Evolutionary conservation across 1,140 invertebrate genomes (phyloP), one percentile per base, ranked within the genome.

Genomic region (Dysdera silvatica): DNA sequence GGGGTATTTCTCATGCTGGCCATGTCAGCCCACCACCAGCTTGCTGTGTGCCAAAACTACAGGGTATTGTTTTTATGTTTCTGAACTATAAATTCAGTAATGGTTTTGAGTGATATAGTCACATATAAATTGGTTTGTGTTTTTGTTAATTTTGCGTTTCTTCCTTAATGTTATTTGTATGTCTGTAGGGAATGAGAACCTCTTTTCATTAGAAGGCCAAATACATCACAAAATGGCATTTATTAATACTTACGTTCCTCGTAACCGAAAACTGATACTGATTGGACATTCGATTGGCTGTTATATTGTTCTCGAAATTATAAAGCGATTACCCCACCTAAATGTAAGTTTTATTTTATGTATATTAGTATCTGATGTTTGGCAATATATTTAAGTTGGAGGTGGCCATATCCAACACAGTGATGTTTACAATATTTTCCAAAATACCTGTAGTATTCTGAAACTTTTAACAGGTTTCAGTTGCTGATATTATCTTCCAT

Each of bases 251-350:
- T 84, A 84, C 70, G 77, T 90, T 55, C 87, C 88, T 5, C 67
- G 77, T 35, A 77, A 85, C 74, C 79, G 82, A 0, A 82, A 80
- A 69, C 71, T 94, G 4, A 82, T 88, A 74, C 69, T 91, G 0
- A 80, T 93, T 66, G 89, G 86, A 1, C 90, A 93, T 79, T 93
- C 90, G 0, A 87, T 92, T 70, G 90, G 90, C 1, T 80, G 82
- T 64, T 89, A 89, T 80, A 85, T 91, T 65, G 80, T 82, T 61
- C 71, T 89, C n/a, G 83, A 91, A 67, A 70, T 91, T 20, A 68
- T 93, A 4, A 82, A 86, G 67, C 71, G 67, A 29, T 53, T 60
- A 43, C 62, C 66, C 12, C 43, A 61, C 53, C 49, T 69, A 55
- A 64, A 66, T 55, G 68, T 69, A 60, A n/a, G n/a, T n/a, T n/a